Evolutionary conservation across 2,888 invertebrate species (phyloP), one percentile per base, ranked within the genome.

Genomic region (Argyresthia albistria): DNA sequence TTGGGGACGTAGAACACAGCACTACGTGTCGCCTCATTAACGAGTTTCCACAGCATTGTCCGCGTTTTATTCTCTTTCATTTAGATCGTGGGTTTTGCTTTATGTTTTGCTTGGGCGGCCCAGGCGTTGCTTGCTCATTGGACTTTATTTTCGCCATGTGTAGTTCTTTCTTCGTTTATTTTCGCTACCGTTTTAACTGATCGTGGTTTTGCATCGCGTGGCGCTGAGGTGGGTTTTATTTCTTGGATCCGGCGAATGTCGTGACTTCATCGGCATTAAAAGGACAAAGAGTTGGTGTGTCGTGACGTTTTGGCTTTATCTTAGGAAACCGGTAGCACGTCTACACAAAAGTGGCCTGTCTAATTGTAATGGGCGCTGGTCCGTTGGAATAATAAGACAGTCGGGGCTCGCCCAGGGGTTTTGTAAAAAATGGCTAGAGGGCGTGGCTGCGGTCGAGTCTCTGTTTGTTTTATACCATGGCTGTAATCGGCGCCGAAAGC

Each of bases 391-490:
- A 67, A 71, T 65, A 62, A 51, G 7, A 35, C 8, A 15, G 63
- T 60, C 60, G 57, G 58, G 57, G 61, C 67, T 67, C 61, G 70
- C 69, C 73, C 65, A 64, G 61, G 66, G 72, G 72, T 63, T 35
- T 14, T 65, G 65, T 65, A 69, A 69, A 69, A 67, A 68, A 56
- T 54, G 55, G 64, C 64, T 60, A 69, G 72, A 73, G 54, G 57
- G 57, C 56, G 56, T 67, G 69, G 52, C 51, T 25, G 43, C 47
- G 46, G 60, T 65, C 57, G 58, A 63, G 60, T 64, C 63, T 65
- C 66, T 84, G 81, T 87, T 87, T 86, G 83, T 83, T 86, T 86
- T 80, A 67, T 12, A 70, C 68, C 61, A 73, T 67, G 60, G 72
- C 73, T 78, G 78, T 77, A 81, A 81, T 76, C 70, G 75, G 61